phyloP scores from a whole-genome alignment of 2,797 vertebrate species.

The Rhincodon typus region DNA sequence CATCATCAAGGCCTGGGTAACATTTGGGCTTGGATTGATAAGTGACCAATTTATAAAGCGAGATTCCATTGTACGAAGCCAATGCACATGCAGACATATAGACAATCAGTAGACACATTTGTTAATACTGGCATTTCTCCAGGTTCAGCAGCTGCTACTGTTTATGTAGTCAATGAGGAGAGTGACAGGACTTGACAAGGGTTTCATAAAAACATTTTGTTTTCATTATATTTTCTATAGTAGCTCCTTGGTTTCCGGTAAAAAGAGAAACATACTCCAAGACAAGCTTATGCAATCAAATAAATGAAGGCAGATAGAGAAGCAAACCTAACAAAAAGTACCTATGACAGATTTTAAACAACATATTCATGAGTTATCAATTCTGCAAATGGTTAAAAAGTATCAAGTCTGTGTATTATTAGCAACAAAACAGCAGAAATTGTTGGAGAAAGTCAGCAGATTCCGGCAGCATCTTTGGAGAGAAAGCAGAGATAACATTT shows the following conservation, averaged over 20 bases:
- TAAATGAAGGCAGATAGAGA: not conserved
- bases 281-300: not conserved
- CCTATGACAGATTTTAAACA: not conserved
- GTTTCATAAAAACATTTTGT: not conserved
- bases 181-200: not conserved
- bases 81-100: not conserved
- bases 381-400: not conserved
- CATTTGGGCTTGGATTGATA: too few relatives aligned
- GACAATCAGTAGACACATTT: not conserved
- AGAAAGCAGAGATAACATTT: too few relatives aligned
- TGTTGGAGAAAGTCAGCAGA: too few relatives aligned
- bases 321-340: not conserved
- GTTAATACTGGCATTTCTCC: not conserved
- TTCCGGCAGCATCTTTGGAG: too few relatives aligned
- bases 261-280: not conserved
- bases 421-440: too few relatives aligned
- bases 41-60: not conserved
- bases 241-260: not conserved
- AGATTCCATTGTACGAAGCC: not conserved
- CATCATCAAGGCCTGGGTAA: too few relatives aligned
- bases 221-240: not conserved
- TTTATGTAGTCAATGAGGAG: slow-evolving; percentile 5
- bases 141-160: slow-evolving; percentile 21
- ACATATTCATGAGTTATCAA: not conserved
- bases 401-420: not conserved